phyloP scores from a whole-genome alignment of 2,888 invertebrate species.

The Pycnomerus fuliginosus region DNA sequence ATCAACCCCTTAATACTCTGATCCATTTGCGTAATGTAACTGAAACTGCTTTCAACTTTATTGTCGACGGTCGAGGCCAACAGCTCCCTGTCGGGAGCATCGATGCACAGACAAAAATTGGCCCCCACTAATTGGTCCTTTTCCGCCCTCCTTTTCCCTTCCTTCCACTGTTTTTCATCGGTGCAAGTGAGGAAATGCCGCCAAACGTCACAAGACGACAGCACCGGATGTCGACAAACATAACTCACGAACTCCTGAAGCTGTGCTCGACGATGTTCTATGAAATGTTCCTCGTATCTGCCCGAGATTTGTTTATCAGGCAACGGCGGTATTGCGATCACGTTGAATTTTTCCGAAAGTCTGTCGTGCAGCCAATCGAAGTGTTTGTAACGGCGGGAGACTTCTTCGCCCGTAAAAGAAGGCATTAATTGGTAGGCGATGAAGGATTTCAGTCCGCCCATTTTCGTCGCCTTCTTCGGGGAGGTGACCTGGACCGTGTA shows the following conservation, averaged over 20 bases:
- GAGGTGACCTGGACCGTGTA: conserved; percentile 89
- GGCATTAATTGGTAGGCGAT: conserved; percentile 96
- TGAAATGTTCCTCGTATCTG: conserved; percentile 95
- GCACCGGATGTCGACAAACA: conserved; percentile 94
- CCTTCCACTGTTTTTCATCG: conserved; percentile 97
- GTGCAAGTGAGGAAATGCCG: conserved; percentile 96
- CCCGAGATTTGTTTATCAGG: conserved; percentile 98
- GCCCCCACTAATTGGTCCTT: conserved; percentile 88
- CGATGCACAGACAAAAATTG: conserved; percentile 86
- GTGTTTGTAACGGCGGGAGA: conserved; percentile 94
- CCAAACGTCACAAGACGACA: conserved; percentile 91
- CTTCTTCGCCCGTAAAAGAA: conserved; percentile 91
- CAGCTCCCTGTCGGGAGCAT: conserved; percentile 78
- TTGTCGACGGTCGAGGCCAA: conserved; percentile 74
- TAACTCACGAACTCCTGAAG: conserved; percentile 96
- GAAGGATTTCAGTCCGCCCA: conserved; percentile 95
- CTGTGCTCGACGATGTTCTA: conserved; percentile 90
- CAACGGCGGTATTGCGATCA: conserved; percentile 93
- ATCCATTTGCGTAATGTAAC: conserved; percentile 84
- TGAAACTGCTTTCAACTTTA: conserved; percentile 79
- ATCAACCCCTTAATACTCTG: conserved; percentile 81
- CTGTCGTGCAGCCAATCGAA: conserved; percentile 99
- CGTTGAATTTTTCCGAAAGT: conserved; percentile 88
- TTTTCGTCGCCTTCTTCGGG: conserved; percentile 96
- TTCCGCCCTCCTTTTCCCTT: conserved; percentile 93